Base-by-base conservation (phyloP, 2,113 vertebrate species). In the Psephotus haematonotus region DNA sequence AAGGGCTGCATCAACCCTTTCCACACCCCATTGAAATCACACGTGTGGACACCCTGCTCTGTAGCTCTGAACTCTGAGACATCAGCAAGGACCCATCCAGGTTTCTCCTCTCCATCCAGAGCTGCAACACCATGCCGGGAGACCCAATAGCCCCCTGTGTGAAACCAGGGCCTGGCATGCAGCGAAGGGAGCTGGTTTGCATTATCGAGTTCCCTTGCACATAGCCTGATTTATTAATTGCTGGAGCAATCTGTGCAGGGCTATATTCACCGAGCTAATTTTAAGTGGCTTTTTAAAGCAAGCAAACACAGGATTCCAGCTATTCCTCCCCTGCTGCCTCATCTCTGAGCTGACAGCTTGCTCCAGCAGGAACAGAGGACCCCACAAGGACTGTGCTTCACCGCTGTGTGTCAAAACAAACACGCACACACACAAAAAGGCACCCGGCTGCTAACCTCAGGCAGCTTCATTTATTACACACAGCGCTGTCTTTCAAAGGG, bases 271-370 rank as follows among this genome's bases (percentile, higher is more conserved):
- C 1, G 12, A 90, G 89, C 75, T 94, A 77, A 94, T 93, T 96
- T 96, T 67, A 93, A 96, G 79, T 83, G 93, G 67, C 75, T 94
- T 93, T 96, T 96, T 2, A 92, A 96, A 96, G 79, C 90, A 97
- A 95, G 94, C 85, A 96, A 92, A 92, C 78, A 74, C 20, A 43
- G n/a, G 82, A 74, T 88, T 92, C 52, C 63, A 81, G 71, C 85
- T 86, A 43, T 88, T 92, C 39, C 85, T 90, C 46, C 71, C 93
- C 93, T 52, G 67, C 82, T 77, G 78, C 37, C 90, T 80, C 75
- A 43, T 93, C 67, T 87, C 41, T 18, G 57, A 65, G 84, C 75
- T 94, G 88, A 77, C 82, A 95, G 68, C 82, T 93, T 70, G 67
- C 47, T 94, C 86, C 78, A 77, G 67, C 71, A 90, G 85, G 41